These are phyloP conservation scores for Colletes gigas DNA, from an alignment of 1,140 invertebrate genomes.

Conservation along the genomic window DNA sequence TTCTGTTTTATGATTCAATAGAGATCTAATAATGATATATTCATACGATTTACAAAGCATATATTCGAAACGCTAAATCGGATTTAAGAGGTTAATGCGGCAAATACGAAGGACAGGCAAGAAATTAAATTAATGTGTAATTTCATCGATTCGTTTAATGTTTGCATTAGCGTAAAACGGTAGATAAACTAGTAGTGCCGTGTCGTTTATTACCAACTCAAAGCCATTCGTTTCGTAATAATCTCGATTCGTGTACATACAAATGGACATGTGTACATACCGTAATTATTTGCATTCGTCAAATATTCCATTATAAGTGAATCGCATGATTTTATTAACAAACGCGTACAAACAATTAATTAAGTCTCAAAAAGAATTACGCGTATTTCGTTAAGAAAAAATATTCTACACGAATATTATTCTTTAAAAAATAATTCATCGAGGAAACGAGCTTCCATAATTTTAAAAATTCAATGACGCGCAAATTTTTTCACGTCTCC, in stretches of 20 bases:
- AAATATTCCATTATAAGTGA: neutral
- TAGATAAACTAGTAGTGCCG: neutral
- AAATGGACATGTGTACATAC: neutral
- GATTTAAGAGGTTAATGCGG: conserved; percentile 4
- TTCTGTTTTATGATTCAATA: neutral
- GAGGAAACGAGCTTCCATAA: too few relatives aligned
- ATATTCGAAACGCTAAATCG: neutral
- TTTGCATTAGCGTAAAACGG: conserved; percentile 13
- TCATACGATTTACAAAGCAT: too few relatives aligned
- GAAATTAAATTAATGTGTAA: neutral
- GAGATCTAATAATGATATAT: neutral
- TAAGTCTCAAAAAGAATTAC: neutral
- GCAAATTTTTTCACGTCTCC: too few relatives aligned
- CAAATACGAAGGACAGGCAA: neutral
- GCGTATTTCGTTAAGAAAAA: too few relatives aligned
- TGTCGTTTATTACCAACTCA: conserved; percentile 8
- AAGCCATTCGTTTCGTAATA: conserved; percentile 3
- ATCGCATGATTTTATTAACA: neutral
- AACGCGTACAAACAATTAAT: neutral
- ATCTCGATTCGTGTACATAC: neutral
- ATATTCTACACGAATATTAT: too few relatives aligned
- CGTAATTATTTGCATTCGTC: neutral
- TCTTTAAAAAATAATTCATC: too few relatives aligned
- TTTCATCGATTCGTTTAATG: conserved; percentile 1
- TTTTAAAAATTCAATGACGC: too few relatives aligned